Conservation (phyloP, 2,113 vertebrate genomes). For the Phylloscopus trochilus region DNA sequence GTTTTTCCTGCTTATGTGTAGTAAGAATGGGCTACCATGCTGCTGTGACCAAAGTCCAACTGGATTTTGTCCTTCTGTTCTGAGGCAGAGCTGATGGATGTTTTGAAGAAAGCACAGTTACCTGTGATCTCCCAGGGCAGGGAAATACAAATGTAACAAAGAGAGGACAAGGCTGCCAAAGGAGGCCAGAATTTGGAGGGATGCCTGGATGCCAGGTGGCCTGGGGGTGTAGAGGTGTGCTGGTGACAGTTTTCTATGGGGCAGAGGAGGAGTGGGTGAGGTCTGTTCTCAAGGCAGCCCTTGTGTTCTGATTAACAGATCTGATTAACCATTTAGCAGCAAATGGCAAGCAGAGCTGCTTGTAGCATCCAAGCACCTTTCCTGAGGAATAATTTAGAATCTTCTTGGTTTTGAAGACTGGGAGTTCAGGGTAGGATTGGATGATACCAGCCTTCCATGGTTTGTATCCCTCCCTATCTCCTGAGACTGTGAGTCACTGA, state of each 20-base stretch:
- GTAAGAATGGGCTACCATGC: not conserved
- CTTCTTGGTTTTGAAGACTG: not conserved
- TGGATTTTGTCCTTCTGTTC: not conserved
- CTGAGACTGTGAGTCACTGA: rapidly evolving
- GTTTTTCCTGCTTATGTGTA: not conserved
- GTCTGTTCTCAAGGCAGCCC: not conserved
- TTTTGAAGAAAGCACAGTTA: rapidly evolving
- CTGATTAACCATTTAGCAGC: not conserved
- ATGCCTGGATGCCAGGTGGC: not conserved
- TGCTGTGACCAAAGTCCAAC: not conserved
- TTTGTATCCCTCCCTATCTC: not conserved
- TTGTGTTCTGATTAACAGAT: not conserved
- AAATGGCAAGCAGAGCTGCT: not conserved
- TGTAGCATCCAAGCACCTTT: not conserved
- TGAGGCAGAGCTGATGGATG: not conserved
- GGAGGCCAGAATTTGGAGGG: not conserved
- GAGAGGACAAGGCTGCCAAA: not conserved
- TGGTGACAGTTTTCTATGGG: not conserved
- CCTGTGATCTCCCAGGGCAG: not conserved
- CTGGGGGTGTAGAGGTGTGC: not conserved
- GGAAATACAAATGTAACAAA: not conserved
- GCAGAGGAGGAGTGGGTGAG: not conserved
- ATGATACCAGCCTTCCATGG: not conserved
- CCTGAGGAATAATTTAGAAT: not conserved
- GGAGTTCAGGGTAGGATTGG: not conserved